phyloP scores from a whole-genome alignment of 2,113 vertebrate genomes.

The Columba livia region DNA sequence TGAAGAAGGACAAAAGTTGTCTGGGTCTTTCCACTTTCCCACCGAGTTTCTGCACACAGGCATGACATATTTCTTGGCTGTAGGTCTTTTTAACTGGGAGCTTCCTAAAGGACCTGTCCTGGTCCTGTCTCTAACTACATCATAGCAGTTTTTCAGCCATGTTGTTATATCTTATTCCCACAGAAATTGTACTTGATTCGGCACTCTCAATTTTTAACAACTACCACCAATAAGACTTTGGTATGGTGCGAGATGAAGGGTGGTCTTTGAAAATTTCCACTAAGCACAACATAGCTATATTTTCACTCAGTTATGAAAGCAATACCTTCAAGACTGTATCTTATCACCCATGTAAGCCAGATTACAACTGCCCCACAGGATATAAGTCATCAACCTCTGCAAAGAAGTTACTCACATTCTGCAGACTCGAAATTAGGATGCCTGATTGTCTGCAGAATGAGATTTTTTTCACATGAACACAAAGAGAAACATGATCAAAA shows the following conservation, averaged over 20 bases:
- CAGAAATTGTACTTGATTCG: conserved; percentile 75
- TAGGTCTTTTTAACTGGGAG: conserved; percentile 67
- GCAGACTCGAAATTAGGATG: neutral
- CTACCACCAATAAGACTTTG: conserved; percentile 33
- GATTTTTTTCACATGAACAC: neutral
- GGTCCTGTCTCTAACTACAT: conserved; percentile 77
- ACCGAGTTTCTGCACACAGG: neutral
- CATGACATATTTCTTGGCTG: conserved; percentile 60
- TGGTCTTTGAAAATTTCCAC: neutral
- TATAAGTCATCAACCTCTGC: neutral
- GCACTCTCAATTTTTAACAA: conserved; percentile 73
- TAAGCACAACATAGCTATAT: neutral
- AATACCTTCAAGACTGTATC: no score
- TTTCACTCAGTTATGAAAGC: neutral
- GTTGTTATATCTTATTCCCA: conserved; percentile 52
- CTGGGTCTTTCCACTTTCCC: neutral
- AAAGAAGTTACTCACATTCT: conserved; percentile 1
- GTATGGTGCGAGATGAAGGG: neutral
- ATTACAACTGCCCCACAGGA: neutral
- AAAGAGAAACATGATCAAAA: neutral
- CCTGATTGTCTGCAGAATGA: neutral
- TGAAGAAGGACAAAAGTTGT: neutral
- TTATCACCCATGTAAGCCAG: neutral
- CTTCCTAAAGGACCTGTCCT: conserved; percentile 63
- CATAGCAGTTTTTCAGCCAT: conserved; percentile 73